A percentile compares a stretch with the other conserved stretches of the same genome.
These are phyloP conservation scores for Mustela lutreola DNA, from an alignment of 2,113 vertebrate genomes.

Conservation along the genomic window DNA sequence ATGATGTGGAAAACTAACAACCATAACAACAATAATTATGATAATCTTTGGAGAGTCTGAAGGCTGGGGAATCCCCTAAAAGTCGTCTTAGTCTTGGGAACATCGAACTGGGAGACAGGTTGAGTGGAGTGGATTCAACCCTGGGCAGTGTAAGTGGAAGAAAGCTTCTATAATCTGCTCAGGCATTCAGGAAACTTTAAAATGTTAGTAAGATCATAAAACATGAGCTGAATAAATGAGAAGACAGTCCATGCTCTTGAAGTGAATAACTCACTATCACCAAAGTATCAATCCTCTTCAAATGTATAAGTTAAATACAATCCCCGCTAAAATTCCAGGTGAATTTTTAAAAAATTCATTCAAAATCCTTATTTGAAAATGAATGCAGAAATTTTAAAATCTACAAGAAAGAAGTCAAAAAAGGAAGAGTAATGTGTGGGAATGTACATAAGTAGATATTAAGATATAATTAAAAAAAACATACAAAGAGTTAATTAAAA, in stretches of 20 bases:
- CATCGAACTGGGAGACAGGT: accelerated
- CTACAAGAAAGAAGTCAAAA: not conserved
- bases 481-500: not conserved
- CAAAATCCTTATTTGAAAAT: constrained; percentile 20
- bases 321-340: not conserved
- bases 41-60: not conserved
- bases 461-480: not conserved
- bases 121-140: not conserved
- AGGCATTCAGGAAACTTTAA: not conserved
- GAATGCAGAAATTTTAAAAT: not conserved
- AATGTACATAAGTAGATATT: not conserved
- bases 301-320: constrained; percentile 16
- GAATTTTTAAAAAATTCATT: not conserved
- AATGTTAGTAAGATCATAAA: not conserved
- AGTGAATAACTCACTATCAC: not conserved
- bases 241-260: not conserved
- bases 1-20: not conserved
- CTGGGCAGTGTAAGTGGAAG: not conserved
- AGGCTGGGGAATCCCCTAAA: not conserved
- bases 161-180: not conserved
- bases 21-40: not conserved
- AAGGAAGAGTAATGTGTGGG: not conserved
- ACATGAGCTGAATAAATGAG: not conserved
- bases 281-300: constrained; percentile 22
- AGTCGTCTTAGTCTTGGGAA: not conserved